Conservation (phyloP, 1,140 invertebrate genomes). For the Forficula auricularia region DNA sequence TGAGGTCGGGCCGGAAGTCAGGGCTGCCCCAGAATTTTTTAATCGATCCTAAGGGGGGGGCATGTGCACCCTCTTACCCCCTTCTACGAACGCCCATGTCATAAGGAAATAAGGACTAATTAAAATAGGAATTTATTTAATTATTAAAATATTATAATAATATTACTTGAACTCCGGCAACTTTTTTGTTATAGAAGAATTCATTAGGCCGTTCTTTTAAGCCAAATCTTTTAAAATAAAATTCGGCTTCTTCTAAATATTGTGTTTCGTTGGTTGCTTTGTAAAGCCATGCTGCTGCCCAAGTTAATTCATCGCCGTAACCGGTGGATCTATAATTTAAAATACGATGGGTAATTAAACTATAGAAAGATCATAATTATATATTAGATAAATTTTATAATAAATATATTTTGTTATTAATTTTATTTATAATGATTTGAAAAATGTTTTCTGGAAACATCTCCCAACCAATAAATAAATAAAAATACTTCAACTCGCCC, state of each 20-base stretch:
- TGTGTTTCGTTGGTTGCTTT: conserved; percentile 33
- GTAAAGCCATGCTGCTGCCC: conserved; percentile 43
- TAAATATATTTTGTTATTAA: not conserved
- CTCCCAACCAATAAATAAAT: too few relatives aligned
- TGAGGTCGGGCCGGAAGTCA: too few relatives aligned
- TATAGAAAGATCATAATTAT: conserved; percentile 5
- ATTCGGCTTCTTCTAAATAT: conserved; percentile 34
- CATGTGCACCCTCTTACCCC: too few relatives aligned
- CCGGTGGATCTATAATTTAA: conserved; percentile 27
- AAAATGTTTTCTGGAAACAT: too few relatives aligned
- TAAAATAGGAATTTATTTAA: too few relatives aligned
- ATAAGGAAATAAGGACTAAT: too few relatives aligned
- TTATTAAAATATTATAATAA: too few relatives aligned
- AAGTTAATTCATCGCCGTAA: conserved; percentile 42
- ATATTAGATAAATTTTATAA: conserved; percentile 3
- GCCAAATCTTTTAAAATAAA: conserved; percentile 31
- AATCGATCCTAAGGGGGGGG: too few relatives aligned
- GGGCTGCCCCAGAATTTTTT: too few relatives aligned
- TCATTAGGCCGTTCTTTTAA: conserved; percentile 29
- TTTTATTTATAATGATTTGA: not conserved
- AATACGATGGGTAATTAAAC: too few relatives aligned
- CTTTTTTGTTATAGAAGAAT: conserved; percentile 42
- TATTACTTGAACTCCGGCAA: conserved; percentile 35
- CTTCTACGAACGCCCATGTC: too few relatives aligned
- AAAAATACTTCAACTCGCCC: too few relatives aligned